Base-by-base conservation (phyloP, 2,797 vertebrate genomes). In the Gymnothorax reevesii region DNA sequence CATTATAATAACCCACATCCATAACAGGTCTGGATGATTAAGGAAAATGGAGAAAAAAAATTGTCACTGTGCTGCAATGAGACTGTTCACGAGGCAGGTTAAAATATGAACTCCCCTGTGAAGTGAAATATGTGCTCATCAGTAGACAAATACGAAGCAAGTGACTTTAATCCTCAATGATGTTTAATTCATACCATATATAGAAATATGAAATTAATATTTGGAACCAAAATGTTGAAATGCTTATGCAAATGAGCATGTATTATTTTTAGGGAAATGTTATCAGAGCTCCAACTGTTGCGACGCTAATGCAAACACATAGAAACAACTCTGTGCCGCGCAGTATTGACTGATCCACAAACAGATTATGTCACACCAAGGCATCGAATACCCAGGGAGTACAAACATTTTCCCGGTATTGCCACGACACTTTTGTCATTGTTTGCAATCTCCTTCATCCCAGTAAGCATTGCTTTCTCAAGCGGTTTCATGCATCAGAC, bases 111-210 rank as follows among this genome's bases (percentile, higher is more conserved):
- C 57, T 57, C 52, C 73, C 64, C 20, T 60, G 83, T 25, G 75
- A 87, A 87, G 84, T 69, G 87, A 85, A 71, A 60, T 57, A 83
- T 73, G 57, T 83, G 57, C 86, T 82, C 83, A 84, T 87, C 71
- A 84, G 71, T 22, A 80, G 71, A 84, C 80, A 87, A 87, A 79
- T 75, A 42, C 33, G 33, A 42, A 84, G 86, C 86, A 84, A 66
- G 83, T 73, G 75, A 80, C 55, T 87, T 87, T 84, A 87, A 87
- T 87, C 86, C 86, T 59, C 86, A 71, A n/a, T 84, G 83, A 87
- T 80, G 71, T 83, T 79, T 25, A 60, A 87, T 25, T 87, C 71
- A 80, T 73, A 84, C 83, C 57, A 25, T 73, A 84, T 79, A 83
- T 75, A 87, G 69, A 75, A 77, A 83, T 87, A 33, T 83, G 59